phyloP scores from a whole-genome alignment of 1,140 invertebrate genomes.

The Semibalanus balanoides region DNA sequence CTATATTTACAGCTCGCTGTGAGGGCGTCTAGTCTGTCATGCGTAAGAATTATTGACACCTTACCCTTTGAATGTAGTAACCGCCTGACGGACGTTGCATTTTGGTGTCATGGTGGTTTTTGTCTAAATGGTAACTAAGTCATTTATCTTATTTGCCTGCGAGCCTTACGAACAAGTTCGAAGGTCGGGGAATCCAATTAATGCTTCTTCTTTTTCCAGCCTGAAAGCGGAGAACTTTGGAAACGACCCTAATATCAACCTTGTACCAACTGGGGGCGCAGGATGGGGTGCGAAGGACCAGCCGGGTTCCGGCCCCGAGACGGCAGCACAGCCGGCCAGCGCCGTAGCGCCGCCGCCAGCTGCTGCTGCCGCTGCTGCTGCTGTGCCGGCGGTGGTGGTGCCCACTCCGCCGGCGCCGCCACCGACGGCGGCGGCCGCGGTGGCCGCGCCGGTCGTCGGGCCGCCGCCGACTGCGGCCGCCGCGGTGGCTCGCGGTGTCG shows the following conservation, averaged over 20 bases:
- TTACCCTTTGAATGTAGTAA: too few relatives aligned
- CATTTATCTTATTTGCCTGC: too few relatives aligned
- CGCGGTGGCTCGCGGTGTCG: background rate
- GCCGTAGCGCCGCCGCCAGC: background rate
- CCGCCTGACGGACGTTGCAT: too few relatives aligned
- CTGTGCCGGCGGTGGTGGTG: background rate
- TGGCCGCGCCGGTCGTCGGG: too few relatives aligned
- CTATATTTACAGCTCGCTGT: too few relatives aligned
- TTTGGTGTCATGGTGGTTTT: too few relatives aligned
- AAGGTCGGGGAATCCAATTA: background rate
- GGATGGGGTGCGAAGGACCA: slow-evolving; percentile 42
- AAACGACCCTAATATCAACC: slow-evolving; percentile 53
- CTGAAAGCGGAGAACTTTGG: slow-evolving; percentile 81
- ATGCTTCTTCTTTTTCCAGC: slow-evolving; percentile 39
- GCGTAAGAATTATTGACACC: too few relatives aligned
- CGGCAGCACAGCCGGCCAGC: background rate
- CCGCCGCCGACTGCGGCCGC: too few relatives aligned
- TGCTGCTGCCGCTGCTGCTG: background rate
- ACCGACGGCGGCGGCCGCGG: background rate
- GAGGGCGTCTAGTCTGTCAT: too few relatives aligned
- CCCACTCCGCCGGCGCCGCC: background rate
- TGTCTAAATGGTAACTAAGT: too few relatives aligned
- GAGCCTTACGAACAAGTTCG: too few relatives aligned
- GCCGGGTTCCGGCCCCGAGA: background rate
- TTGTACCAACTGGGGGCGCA: slow-evolving; percentile 54